Percentiles rank a stretch among this genome's conserved stretches.
These are phyloP conservation scores for Phoenicopterus ruber DNA, from an alignment of 2,113 vertebrate species.

Conservation along the genomic window DNA sequence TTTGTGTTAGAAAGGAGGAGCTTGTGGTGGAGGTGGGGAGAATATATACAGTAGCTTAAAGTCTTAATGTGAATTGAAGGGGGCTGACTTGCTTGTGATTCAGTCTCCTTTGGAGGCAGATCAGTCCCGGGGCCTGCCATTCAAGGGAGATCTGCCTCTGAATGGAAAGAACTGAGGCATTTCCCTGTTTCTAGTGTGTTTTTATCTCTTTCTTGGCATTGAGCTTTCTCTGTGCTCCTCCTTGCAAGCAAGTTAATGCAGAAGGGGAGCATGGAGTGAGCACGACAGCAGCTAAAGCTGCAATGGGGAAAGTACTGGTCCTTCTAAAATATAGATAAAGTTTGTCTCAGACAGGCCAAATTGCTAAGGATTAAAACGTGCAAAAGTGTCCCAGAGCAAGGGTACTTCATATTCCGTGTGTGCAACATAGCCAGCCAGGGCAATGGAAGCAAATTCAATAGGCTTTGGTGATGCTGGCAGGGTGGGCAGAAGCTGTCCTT, in stretches of 20 bases:
- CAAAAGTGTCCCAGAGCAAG: background rate
- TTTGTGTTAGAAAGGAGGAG: slow-evolving; percentile 19
- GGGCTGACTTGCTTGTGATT: background rate
- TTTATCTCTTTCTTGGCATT: background rate
- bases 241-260: background rate
- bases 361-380: background rate
- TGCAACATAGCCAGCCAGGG: background rate
- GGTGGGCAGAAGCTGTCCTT: background rate
- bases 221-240: background rate
- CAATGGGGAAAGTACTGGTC: background rate
- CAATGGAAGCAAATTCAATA: background rate
- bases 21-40: background rate
- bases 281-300: background rate
- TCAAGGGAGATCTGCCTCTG: slow-evolving; percentile 44
- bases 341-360: background rate
- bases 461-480: background rate
- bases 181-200: background rate
- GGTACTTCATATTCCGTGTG: background rate
- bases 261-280: background rate
- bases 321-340: background rate
- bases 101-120: background rate
- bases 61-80: background rate
- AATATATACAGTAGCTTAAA: background rate
- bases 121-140: slow-evolving; percentile 15
- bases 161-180: background rate